Conservation (phyloP, 2,113 vertebrate species). For the Dryoscopus gambensis region DNA sequence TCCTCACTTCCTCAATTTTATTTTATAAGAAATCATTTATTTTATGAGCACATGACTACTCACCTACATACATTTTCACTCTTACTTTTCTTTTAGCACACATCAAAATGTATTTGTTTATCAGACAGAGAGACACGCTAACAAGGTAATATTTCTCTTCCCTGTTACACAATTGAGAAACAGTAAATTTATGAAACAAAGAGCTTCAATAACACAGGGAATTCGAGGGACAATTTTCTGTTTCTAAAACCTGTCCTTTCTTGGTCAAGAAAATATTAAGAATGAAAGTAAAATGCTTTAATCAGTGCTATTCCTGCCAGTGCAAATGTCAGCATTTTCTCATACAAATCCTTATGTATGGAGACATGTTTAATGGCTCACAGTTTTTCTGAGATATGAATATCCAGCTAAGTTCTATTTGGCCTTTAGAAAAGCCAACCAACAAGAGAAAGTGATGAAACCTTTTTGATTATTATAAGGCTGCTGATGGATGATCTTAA, state of each 20-base stretch:
- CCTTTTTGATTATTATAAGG: not conserved
- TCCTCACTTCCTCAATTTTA: not conserved
- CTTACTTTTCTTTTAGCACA: not conserved
- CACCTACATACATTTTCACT: not conserved
- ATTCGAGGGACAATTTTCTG: not conserved
- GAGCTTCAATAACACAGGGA: not conserved
- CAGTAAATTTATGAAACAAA: not conserved
- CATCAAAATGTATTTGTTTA: not conserved
- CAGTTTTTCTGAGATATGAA: not conserved
- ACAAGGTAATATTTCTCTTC: not conserved
- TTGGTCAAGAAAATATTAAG: not conserved
- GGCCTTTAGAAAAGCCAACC: not conserved
- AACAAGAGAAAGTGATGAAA: not conserved
- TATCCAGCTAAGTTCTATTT: not conserved
- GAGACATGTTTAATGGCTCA: not conserved
- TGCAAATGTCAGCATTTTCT: constrained; percentile 2
- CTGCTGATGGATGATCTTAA: not conserved
- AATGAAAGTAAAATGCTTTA: not conserved
- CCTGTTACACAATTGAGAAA: not conserved
- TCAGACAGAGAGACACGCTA: not conserved
- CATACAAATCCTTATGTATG: not conserved
- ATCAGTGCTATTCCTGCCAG: not conserved
- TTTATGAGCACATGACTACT: not conserved
- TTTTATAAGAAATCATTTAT: not conserved
- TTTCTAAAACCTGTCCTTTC: not conserved